Percentiles rank a stretch among this genome's conserved stretches.
These are phyloP conservation scores for Steromphala cineraria DNA, from an alignment of 2,888 invertebrate genomes.

Conservation along the genomic window DNA sequence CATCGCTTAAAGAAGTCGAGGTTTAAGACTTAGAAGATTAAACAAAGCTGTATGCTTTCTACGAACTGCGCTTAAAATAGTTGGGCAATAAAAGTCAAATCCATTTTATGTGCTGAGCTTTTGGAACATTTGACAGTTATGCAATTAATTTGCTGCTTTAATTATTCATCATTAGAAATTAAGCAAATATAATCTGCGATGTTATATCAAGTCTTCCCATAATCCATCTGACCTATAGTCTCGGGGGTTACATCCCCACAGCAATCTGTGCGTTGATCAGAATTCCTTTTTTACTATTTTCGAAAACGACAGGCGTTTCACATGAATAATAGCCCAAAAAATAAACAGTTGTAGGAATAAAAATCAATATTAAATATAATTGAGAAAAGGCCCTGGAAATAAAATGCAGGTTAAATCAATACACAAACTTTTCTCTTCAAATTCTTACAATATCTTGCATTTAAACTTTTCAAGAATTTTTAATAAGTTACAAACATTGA, in stretches of 20 bases:
- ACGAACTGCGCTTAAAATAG: neutral
- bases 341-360: neutral
- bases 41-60: neutral
- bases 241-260: neutral
- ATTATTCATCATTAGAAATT: slow-evolving; percentile 13
- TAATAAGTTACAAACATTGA: too few species aligned
- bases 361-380: neutral
- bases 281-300: neutral
- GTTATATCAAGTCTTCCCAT: slow-evolving; percentile 11
- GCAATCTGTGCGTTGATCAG: neutral
- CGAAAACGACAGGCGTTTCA: neutral
- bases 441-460: neutral
- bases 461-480: neutral
- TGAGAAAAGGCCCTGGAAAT: neutral
- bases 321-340: slow-evolving; percentile 4
- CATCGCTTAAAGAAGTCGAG: neutral
- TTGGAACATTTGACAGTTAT: slow-evolving; percentile 7
- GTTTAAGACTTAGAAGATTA: slow-evolving; percentile 19
- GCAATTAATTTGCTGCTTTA: slow-evolving; percentile 22
- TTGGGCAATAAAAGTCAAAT: slow-evolving; percentile 1
- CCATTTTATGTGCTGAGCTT: neutral
- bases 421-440: neutral
- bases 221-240: neutral
- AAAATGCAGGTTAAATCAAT: neutral
- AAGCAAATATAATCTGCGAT: neutral